Conservation (phyloP, 2,797 vertebrate species). For the Pipistrellus pygmaeus region DNA sequence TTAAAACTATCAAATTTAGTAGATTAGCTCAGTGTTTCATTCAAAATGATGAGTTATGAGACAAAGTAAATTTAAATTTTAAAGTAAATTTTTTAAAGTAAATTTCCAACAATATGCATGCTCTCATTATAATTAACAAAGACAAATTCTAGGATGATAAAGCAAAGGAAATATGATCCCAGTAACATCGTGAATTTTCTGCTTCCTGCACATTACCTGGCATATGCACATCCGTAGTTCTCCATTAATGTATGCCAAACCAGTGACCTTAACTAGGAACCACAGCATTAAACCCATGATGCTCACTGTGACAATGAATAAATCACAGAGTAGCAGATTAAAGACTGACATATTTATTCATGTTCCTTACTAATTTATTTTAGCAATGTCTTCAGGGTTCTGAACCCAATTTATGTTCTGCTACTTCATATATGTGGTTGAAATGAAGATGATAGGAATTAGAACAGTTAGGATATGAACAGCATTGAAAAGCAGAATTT, state of each 20-base stretch:
- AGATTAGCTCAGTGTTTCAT: not conserved
- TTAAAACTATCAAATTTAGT: not conserved
- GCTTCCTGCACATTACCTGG: not conserved
- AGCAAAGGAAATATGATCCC: not conserved
- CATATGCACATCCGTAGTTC: not conserved
- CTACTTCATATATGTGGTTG: not conserved
- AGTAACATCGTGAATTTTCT: not conserved
- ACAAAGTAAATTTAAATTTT: not conserved
- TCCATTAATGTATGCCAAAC: not conserved
- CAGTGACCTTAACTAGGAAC: constrained; percentile 24
- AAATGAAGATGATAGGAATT: not conserved
- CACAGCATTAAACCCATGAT: not conserved
- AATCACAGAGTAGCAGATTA: not conserved
- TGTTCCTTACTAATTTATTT: not conserved
- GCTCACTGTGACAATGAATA: not conserved
- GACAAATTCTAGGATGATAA: not conserved
- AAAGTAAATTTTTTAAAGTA: constrained; percentile 18
- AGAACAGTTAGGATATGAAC: not conserved
- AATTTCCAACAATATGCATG: not conserved
- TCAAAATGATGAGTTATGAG: constrained; percentile 27
- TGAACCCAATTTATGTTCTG: not conserved
- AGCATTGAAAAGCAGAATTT: constrained; percentile 14
- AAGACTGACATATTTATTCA: not conserved
- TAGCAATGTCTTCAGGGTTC: not conserved
- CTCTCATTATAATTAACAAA: not conserved